Base-by-base conservation (phyloP, 1,140 invertebrate species). In the Drosophila elegans region DNA sequence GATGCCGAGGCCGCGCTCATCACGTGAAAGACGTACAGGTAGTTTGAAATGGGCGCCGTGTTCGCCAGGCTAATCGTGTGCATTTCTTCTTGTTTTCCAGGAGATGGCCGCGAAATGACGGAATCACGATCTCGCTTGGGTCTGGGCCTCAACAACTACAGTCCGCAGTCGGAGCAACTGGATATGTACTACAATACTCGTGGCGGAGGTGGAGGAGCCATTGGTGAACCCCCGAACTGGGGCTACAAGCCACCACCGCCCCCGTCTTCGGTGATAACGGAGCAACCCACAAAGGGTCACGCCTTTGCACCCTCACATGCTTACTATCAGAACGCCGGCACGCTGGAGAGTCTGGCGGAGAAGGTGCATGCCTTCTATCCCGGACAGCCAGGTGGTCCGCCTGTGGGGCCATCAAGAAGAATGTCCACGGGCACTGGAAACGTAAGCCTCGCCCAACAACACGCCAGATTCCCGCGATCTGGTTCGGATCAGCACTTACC, bases 281-380 rank as follows among this genome's bases (percentile, higher is more conserved):
- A 98, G 90, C 97, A 98, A 86, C 97, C 97, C 0, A 88, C 97
- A 10, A 97, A 97, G 89, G 95, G 95, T 2, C 95, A 96, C 46
- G 95, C 96, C 44, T 97, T 97, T 91, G 96, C 96, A 68, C 94
- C 94, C 4, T 95, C 95, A 74, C 96, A 97, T 83, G 94, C 96
- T 34, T 95, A 95, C 13, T 97, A 98, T 92, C 97, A 97, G n/a
- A 97, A 97, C 90, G 92, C 92, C 0, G 92, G 91, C 9, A 98
- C 97, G 0, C 91, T 98, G 52, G 97, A 98, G 91, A 97, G 96
- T 83, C 93, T 98, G 3, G 97, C 97, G 1, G 97, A 98, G 92
- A 97, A 97, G 93, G 96, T 97, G 51, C 97, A 97, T 91, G 96
- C 96, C 46, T 97, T 96, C 92, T 96, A 97, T 92, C 95, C 95